Conservation (phyloP, 2,113 vertebrate genomes). For the Otolemur garnettii region DNA sequence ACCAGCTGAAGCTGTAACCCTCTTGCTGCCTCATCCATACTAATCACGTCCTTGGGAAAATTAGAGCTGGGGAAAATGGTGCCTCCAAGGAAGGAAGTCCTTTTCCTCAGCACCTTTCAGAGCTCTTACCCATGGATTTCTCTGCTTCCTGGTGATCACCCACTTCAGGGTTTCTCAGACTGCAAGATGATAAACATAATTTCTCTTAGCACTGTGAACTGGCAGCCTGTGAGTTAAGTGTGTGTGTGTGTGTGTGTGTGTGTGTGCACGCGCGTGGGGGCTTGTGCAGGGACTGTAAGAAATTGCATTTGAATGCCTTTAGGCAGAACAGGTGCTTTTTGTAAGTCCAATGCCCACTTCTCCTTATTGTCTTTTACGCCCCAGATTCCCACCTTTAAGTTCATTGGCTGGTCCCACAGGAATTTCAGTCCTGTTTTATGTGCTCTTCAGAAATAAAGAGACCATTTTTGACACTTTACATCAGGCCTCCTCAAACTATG, state of each 20-base stretch:
- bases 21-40: background rate
- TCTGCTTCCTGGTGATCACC: slow-evolving; percentile 5
- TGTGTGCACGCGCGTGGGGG: background rate
- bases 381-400: background rate
- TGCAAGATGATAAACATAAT: slow-evolving; percentile 47
- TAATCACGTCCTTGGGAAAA: slow-evolving; percentile 47
- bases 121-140: slow-evolving; percentile 2
- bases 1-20: background rate
- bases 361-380: background rate
- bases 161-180: slow-evolving; percentile 36
- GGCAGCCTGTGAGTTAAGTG: background rate
- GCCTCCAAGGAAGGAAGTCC: background rate
- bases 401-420: background rate
- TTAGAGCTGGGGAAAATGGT: slow-evolving; percentile 29
- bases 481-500: no score
- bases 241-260: slow-evolving; percentile 24
- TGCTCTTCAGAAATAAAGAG: slow-evolving; percentile 34
- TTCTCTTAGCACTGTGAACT: slow-evolving; percentile 35
- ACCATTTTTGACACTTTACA: background rate
- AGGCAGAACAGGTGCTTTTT: background rate
- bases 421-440: background rate
- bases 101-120: slow-evolving; percentile 39
- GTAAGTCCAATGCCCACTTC: background rate
- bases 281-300: background rate
- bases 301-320: background rate